Base-by-base conservation (phyloP, 2,888 invertebrate species). In the Amblyjoppa proteus region DNA sequence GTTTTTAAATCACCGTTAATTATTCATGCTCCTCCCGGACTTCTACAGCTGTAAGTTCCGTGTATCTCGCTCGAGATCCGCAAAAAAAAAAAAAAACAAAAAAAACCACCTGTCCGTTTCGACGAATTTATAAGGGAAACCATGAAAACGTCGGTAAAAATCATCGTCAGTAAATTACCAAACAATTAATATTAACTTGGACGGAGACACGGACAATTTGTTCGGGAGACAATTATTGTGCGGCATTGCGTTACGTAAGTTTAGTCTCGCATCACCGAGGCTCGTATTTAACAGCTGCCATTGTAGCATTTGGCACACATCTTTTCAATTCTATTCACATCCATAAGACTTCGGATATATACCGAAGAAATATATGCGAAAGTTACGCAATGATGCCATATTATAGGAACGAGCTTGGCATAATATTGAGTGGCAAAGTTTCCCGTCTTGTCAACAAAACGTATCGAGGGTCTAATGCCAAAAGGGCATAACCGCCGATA, bases 311-410 rank as follows among this genome's bases (percentile, higher is more conserved):
- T 83, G 83, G 80, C 83, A 80, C 83, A 73, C 56, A 56, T 77
- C 41, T 83, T 86, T 86, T 77, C 69, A 77, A 86, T 80, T 77
- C 69, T 70, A 77, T 64, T 86, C 83, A 53, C 76, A 70, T 45
- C 74, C 28, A 64, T 31, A 9, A 56, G 64, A 75, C 66, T 53
- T 45, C 2, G 53, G 49, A 64, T 28, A 49, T 16, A 3, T 49
- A 70, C 76, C 41, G 61, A 86, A 58, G 74, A 31, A 83, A 61
- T 34, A 28, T 68, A 38, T 51, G 31, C 31, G 25, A 68, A 61
- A 51, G 69, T 86, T 83, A 64, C 69, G 83, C 69, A 83, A 86
- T 76, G 20, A 3, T 73, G 7, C 34, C 13, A 34, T 41, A 25
- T 51, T 71, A n/a, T n/a, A 61, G 49, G n/a, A n/a, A 31, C 64